Percentiles rank a stretch among this genome's conserved stretches.
Evolutionary conservation across 2,888 invertebrate species (phyloP).

Genomic region (Lasioglossum morio): DNA sequence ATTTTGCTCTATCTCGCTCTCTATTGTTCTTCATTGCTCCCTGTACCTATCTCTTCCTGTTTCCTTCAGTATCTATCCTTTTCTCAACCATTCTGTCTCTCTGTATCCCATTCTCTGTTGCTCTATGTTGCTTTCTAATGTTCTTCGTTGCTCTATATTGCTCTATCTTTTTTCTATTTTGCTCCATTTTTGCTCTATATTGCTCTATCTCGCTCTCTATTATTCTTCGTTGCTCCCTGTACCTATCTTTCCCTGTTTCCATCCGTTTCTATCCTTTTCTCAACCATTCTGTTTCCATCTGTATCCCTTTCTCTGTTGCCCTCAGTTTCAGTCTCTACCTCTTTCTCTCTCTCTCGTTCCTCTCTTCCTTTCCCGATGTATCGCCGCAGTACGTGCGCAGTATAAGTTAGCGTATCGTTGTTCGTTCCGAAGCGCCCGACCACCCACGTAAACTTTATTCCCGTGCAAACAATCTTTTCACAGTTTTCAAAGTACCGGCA

Average conservation of each 20-base stretch:
- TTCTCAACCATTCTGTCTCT: background rate
- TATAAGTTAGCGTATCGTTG: conserved; percentile 20
- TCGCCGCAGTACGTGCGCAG: background rate
- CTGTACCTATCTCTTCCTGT: background rate
- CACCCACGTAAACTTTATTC: conserved; percentile 29
- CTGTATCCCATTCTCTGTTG: no score
- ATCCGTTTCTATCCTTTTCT: background rate
- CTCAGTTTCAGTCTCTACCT: background rate
- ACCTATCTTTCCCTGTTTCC: no score
- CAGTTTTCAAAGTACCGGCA: conserved; percentile 18
- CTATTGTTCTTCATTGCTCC: no score
- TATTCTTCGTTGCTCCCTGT: no score
- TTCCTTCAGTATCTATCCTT: background rate
- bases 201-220: no score
- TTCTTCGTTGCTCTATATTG: no score
- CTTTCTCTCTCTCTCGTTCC: background rate
- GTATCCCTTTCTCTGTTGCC: background rate
- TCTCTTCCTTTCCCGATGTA: background rate
- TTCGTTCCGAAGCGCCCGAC: conserved; percentile 16
- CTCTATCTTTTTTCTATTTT: no score
- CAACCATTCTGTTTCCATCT: background rate
- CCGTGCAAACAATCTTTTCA: conserved; percentile 21
- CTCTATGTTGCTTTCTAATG: no score
- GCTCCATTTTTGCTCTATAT: no score
- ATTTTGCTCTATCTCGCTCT: no score